Evolutionary conservation across 2,888 invertebrate genomes (phyloP), one percentile per base, ranked within the genome.

Genomic region (Macrosoma leucophasiata): DNA sequence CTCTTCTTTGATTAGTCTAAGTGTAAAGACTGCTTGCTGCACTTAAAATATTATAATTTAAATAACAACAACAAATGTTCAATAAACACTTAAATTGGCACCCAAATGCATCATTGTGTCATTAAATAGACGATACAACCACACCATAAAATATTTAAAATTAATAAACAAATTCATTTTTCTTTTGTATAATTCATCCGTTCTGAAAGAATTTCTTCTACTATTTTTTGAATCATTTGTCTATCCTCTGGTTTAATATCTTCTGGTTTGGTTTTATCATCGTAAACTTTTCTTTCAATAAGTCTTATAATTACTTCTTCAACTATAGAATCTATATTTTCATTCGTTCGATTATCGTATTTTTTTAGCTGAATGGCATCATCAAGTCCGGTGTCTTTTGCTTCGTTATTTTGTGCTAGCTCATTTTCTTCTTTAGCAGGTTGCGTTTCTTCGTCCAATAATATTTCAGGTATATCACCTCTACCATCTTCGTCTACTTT

Each of bases 201-300:
- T 51, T 84, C 84, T 6, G 66, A 52, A 28, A 84, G 58, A 31
- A 85, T 68, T 55, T 84, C 82, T 50, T 84, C 84, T 2, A 85
- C 84, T 27, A 85, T 84, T 52, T 70, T 79, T 55, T 84, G 78
- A 40, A 79, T 82, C 32, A 76, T 61, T 39, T 62, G 60, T 48
- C 82, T 70, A 36, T 84, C 81, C 62, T 82, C 81, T 19, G 64
- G 52, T 52, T 63, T 77, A 10, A 79, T 72, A 48, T 82, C 79
- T 55, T 85, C 84, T 12, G 73, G 78, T 57, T 82, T 86, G 2
- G 79, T 75, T 54, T 84, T 85, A 37, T 78, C 82, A 36, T 85
- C 84, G 45, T 82, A 84, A 50, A 86, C 74, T 66, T 86, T 87
- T 50, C 85, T 76, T 55, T 82, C 81, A 52, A 82, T 69, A 25